These are phyloP conservation scores for Dolichopus griseipennis DNA, from an alignment of 2,888 invertebrate genomes.

Conservation along the genomic window DNA sequence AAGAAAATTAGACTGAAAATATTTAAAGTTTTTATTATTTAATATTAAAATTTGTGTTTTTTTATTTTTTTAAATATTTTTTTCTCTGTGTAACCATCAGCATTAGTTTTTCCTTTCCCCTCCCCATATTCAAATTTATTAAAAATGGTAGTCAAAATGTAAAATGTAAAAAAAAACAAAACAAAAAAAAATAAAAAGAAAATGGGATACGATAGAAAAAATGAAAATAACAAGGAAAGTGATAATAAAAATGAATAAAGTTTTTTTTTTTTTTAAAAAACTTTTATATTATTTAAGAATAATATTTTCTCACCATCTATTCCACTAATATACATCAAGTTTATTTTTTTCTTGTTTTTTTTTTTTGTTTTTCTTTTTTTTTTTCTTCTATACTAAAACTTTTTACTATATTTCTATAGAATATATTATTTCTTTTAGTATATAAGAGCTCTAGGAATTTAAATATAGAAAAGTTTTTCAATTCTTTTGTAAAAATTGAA, in stretches of 20 bases:
- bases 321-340: constrained; percentile 2
- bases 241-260: neutral
- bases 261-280: neutral
- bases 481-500: neutral
- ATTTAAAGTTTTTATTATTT: no score
- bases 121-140: no score
- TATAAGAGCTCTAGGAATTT: neutral
- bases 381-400: no score
- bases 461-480: neutral
- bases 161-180: no score
- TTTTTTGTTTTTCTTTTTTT: neutral
- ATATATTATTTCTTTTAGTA: neutral
- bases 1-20: no score
- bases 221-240: neutral
- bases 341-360: neutral
- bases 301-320: constrained; percentile 3
- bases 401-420: no score
- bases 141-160: no score
- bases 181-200: no score
- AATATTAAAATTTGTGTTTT: neutral
- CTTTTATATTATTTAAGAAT: neutral
- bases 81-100: neutral
- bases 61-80: no score
- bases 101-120: neutral
- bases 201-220: neutral